Base-by-base conservation (phyloP, 2,113 vertebrate species). In the Carassius gibelio region DNA sequence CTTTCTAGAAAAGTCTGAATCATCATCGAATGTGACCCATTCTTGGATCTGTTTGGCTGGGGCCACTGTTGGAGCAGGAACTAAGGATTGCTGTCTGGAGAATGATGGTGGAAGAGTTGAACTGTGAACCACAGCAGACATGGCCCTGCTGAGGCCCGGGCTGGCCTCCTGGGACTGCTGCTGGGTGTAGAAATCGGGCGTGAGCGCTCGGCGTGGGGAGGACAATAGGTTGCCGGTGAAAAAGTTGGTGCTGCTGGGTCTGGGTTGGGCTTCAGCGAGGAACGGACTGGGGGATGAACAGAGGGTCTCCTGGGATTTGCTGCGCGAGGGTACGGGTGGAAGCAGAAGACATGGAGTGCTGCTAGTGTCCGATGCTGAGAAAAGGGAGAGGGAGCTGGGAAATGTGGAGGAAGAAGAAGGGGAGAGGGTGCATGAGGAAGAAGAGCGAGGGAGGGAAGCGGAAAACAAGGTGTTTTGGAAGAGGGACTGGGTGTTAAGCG, bases 21-120 rank as follows among this genome's bases (percentile, higher is more conserved):
- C 93, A 0, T 95, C 94, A 77, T 94, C 94, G 5, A 95, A 95
- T 21, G 96, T 99, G 88, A 99, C 97, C 98, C 98, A 99, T 59
- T 93, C 95, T 93, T 93, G 94, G 91, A 87, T 4, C 26, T 92
- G 87, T 61, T 90, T 87, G n/a, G 87, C 68, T 38, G 71, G 61
- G 88, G 84, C 90, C 88, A 92, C 88, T 61, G 90, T 68, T n/a
- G 90, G 72, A 74, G 88, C 21, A 62, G 93, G 89, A 83, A 89
- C 6, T 91, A 86, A 75, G 34, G 88, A 75, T 1, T 88, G 89
- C 14, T 90, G 90, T 15, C 90, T 57, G 52, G 87, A 89, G 30
- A 90, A 92, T 11, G 92, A 85, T 0, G 81, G 81, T 0, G 88
- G 89, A 34, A 91, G 72, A n/a, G 93, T 91, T 50, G 92, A 86